Percentiles rank a stretch among this genome's conserved stretches.
These are phyloP conservation scores for Myrmecobius fasciatus DNA, from an alignment of 2,113 vertebrate species.

Conservation along the genomic window DNA sequence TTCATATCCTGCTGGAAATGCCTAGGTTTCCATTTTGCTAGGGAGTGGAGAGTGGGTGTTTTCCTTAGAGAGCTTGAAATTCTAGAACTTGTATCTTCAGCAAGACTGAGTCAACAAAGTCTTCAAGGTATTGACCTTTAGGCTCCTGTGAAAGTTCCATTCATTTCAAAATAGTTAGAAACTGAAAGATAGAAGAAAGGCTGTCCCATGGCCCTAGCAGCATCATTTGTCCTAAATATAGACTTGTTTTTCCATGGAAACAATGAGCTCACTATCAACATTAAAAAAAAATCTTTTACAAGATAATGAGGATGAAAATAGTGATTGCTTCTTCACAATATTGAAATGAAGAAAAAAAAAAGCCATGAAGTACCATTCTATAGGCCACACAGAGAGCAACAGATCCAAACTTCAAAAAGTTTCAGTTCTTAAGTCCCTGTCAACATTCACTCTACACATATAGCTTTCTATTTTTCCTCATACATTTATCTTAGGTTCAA, in stretches of 20 bases:
- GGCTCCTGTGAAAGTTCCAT: not conserved
- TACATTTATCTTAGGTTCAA: not conserved
- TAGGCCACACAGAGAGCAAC: not conserved
- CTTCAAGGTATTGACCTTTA: constrained; percentile 10
- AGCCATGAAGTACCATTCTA: not conserved
- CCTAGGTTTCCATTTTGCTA: constrained; percentile 3
- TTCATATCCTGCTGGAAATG: not conserved
- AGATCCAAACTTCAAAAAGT: constrained; percentile 17
- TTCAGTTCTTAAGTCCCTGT: not conserved
- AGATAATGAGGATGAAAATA: constrained; percentile 41
- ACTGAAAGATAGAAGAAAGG: not conserved
- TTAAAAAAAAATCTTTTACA: constrained; percentile 54
- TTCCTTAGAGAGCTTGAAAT: not conserved
- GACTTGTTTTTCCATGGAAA: constrained; percentile 42
- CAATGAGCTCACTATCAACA: constrained; percentile 35
- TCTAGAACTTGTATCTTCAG: not conserved
- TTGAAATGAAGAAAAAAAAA: constrained; percentile 49
- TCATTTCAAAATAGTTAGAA: not conserved
- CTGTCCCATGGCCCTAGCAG: not conserved
- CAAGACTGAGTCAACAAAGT: not conserved
- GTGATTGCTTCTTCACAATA: constrained; percentile 52
- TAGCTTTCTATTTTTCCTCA: not conserved
- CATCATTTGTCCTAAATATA: constrained; percentile 37
- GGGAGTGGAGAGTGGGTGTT: not conserved
- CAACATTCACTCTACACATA: not conserved